Conservation (phyloP, 2,888 invertebrate species). For the Chymomyza caudatula region DNA sequence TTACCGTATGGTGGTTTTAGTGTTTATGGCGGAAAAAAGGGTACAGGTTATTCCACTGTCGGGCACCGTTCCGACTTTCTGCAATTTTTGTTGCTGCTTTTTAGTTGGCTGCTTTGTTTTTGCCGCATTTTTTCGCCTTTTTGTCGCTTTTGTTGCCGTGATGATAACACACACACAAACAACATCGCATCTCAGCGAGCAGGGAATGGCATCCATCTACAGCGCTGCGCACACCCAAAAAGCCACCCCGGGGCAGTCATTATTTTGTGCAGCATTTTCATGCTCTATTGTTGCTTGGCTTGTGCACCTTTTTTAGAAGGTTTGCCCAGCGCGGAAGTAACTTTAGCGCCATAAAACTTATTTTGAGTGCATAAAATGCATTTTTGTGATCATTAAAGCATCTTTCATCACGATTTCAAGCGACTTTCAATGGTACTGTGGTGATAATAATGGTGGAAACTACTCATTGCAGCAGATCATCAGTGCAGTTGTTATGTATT, state of each 20-base stretch:
- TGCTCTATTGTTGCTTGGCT: constrained; percentile 30
- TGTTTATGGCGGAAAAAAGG: too few relatives aligned
- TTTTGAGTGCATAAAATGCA: constrained; percentile 37
- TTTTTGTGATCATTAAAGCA: not conserved
- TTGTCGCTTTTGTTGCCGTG: not conserved
- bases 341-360: constrained; percentile 61
- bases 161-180: not conserved
- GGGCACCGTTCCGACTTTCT: too few relatives aligned
- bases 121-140: constrained; percentile 37
- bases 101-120: constrained; percentile 52
- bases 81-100: constrained; percentile 34
- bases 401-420: not conserved
- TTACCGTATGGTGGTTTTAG: too few relatives aligned
- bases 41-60: too few relatives aligned
- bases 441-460: too few relatives aligned
- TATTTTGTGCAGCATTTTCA: constrained; percentile 45
- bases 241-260: constrained; percentile 63
- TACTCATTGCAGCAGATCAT: not conserved
- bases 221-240: constrained; percentile 14
- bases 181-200: constrained; percentile 20
- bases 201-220: constrained; percentile 37
- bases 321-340: constrained; percentile 29
- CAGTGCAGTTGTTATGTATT: not conserved
- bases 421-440: not conserved
- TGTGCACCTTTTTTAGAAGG: too few relatives aligned